These are phyloP conservation scores for Phania funesta DNA, from an alignment of 2,888 invertebrate genomes.

Conservation along the genomic window DNA sequence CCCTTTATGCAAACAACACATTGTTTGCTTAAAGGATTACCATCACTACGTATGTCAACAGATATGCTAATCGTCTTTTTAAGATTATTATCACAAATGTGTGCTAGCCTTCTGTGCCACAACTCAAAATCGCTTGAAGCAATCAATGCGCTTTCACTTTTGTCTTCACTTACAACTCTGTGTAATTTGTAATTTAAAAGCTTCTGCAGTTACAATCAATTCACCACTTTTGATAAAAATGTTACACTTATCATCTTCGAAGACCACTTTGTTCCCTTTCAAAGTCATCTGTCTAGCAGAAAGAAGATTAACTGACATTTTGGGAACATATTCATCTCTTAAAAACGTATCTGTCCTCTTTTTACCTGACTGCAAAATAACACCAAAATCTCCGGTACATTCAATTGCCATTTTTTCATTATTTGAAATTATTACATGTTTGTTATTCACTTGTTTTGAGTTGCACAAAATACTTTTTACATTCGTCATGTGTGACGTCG, in stretches of 20 bases:
- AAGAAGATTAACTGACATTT: not conserved
- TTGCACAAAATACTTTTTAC: slow-evolving; percentile 19
- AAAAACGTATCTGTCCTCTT: too few relatives aligned
- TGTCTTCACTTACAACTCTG: not conserved
- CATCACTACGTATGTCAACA: too few relatives aligned
- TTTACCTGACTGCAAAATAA: too few relatives aligned
- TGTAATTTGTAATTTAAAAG: not conserved
- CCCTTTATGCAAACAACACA: too few relatives aligned
- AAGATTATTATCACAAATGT: too few relatives aligned
- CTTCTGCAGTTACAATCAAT: not conserved
- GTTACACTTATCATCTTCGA: too few relatives aligned
- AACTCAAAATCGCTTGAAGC: slow-evolving; percentile 29
- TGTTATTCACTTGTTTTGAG: not conserved
- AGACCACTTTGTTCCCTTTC: too few relatives aligned
- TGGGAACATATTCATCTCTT: not conserved
- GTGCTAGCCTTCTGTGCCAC: slow-evolving; percentile 38
- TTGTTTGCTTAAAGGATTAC: too few relatives aligned
- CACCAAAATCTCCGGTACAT: too few relatives aligned
- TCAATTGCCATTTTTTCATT: too few relatives aligned
- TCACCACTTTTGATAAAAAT: not conserved
- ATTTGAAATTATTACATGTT: too few relatives aligned
- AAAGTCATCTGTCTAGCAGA: not conserved
- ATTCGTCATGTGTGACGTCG: slow-evolving; percentile 32
- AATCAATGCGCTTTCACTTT: slow-evolving; percentile 25
- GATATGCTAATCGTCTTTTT: too few relatives aligned